A percentile compares a stretch with the other conserved stretches of the same genome.
phyloP scores from a whole-genome alignment of 2,797 vertebrate species.

The Channallabes apus region DNA sequence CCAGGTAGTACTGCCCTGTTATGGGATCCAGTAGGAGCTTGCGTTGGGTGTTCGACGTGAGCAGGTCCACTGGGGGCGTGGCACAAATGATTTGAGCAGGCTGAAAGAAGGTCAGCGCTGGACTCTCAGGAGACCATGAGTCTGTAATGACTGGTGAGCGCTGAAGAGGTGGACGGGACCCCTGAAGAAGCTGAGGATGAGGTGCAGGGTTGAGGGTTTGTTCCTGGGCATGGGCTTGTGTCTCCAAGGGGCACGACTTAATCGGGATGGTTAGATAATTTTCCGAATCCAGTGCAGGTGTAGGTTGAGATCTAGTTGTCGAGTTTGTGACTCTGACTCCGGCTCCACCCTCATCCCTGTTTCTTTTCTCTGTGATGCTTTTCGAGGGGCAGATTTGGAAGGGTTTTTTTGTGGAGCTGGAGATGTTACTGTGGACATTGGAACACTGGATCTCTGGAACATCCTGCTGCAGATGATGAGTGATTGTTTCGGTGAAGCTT shows the following conservation, averaged over 20 bases:
- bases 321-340: conserved; percentile 50
- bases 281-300: conserved; percentile 74
- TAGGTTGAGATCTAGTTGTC: conserved; percentile 29
- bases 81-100: conserved; percentile 76
- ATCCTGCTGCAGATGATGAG: conserved; percentile 13
- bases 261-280: conserved; percentile 89
- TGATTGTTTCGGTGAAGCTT: conserved; percentile 54
- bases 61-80: conserved; percentile 67
- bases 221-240: conserved; percentile 44
- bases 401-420: conserved; percentile 57
- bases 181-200: conserved; percentile 26
- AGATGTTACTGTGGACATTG: conserved; percentile 36
- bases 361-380: conserved; percentile 56
- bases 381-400: conserved; percentile 70
- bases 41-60: conserved; percentile 80
- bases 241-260: conserved; percentile 63
- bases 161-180: conserved; percentile 52
- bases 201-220: conserved; percentile 7
- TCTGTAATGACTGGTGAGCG: conserved; percentile 65
- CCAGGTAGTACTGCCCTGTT: conserved; percentile 93
- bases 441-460: conserved; percentile 35
- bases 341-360: conserved; percentile 45
- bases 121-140: conserved; percentile 57
- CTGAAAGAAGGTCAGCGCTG: conserved; percentile 75
- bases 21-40: conserved; percentile 92